Conservation (phyloP, 2,113 vertebrate species). For the Eira barbara region DNA sequence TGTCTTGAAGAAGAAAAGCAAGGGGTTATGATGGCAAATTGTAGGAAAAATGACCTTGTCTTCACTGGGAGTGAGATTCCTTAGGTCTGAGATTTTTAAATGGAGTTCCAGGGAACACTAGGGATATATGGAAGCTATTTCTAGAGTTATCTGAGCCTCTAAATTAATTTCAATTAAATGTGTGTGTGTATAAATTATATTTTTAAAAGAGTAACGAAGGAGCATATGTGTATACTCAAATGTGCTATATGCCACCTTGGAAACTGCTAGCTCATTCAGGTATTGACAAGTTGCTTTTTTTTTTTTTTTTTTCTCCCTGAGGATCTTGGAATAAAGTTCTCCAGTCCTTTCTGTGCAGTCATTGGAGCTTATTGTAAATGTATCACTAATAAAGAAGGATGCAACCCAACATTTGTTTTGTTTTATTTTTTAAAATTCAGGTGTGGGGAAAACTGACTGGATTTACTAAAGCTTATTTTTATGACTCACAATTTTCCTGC, state of each 20-base stretch:
- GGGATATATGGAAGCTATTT: not conserved
- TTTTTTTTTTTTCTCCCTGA: not conserved
- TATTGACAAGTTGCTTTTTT: not conserved
- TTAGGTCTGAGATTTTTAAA: not conserved
- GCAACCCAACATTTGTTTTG: not conserved
- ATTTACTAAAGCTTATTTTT: not conserved
- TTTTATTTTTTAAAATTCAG: not conserved
- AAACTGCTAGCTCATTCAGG: not conserved
- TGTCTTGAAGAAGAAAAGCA: conserved; percentile 14
- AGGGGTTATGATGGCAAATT: not conserved
- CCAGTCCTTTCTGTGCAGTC: not conserved
- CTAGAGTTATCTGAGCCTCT: conserved; percentile 17
- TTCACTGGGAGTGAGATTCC: conserved; percentile 12
- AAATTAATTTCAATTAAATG: conserved; percentile 32
- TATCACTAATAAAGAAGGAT: not conserved
- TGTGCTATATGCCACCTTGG: not conserved
- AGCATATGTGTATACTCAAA: not conserved
- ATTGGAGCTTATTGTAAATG: not conserved
- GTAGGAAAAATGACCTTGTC: not conserved
- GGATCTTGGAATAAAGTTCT: not conserved
- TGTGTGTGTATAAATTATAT: not conserved
- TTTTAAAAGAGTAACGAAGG: not conserved
- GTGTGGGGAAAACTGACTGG: not conserved
- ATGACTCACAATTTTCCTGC: not conserved
- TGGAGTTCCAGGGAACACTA: not conserved